A percentile compares a stretch with the other conserved stretches of the same genome.
Evolutionary conservation across 1,140 invertebrate species (phyloP).

Genomic region (Drosophila parvula): DNA sequence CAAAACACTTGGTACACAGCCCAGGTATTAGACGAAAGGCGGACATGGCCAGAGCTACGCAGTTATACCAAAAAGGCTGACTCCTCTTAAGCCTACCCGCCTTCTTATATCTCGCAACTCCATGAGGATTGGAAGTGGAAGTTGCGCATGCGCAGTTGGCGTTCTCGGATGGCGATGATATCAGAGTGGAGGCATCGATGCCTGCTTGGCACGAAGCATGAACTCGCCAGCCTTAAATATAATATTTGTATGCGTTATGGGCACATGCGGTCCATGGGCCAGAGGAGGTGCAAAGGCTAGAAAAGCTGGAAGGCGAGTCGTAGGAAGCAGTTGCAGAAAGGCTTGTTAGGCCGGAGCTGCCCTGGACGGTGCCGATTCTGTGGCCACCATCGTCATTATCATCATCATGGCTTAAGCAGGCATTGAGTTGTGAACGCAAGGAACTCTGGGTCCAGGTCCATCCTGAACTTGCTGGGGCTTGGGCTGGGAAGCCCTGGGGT

Average conservation of each 20-base stretch:
- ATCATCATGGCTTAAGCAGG: slow-evolving; percentile 55
- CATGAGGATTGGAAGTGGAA: slow-evolving; percentile 7
- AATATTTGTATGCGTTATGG: slow-evolving; percentile 78
- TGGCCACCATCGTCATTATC: slow-evolving; percentile 14
- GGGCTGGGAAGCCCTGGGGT: slow-evolving; percentile 55
- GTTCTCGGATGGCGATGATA: slow-evolving; percentile 59
- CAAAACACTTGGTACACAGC: slow-evolving; percentile 46
- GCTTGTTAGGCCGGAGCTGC: slow-evolving; percentile 54
- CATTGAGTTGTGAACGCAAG: slow-evolving; percentile 74
- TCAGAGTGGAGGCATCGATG: slow-evolving; percentile 60
- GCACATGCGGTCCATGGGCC: slow-evolving; percentile 17
- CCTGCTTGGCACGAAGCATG: slow-evolving; percentile 67
- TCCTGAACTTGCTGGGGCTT: not conserved
- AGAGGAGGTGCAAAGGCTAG: not conserved
- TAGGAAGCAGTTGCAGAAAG: slow-evolving; percentile 74
- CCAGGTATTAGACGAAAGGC: slow-evolving; percentile 20
- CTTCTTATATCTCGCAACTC: slow-evolving; percentile 5
- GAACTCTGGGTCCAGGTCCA: slow-evolving; percentile 12
- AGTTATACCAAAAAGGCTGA: slow-evolving; percentile 24
- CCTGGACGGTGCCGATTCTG: slow-evolving; percentile 4
- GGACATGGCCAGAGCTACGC: slow-evolving; percentile 45
- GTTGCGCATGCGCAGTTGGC: slow-evolving; percentile 68
- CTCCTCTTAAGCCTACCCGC: slow-evolving; percentile 9
- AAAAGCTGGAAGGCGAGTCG: slow-evolving; percentile 1
- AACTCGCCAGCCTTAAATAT: slow-evolving; percentile 54